A percentile compares a stretch with the other conserved stretches of the same genome.
phyloP scores from a whole-genome alignment of 2,888 invertebrate genomes.

The Netelia inedita region DNA sequence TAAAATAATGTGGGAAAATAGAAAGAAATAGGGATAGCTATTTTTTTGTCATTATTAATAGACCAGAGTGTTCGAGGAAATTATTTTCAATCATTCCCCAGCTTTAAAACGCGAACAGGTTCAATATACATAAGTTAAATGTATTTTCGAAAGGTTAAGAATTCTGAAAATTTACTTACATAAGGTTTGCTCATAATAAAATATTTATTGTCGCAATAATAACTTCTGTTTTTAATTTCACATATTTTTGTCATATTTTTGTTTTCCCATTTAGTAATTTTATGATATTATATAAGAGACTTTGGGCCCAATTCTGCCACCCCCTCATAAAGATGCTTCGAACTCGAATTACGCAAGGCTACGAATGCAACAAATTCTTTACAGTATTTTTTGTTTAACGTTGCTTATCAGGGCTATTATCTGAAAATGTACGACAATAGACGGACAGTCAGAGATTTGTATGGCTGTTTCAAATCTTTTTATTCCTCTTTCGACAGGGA shows the following conservation, averaged over 20 bases:
- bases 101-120: background rate
- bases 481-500: constrained; percentile 18
- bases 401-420: constrained; percentile 68
- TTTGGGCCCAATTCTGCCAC: too few relatives aligned
- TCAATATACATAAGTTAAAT: too few relatives aligned
- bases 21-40: constrained; percentile 21
- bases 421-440: constrained; percentile 36
- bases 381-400: constrained; percentile 66
- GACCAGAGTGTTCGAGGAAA: background rate
- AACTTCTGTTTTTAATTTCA: background rate
- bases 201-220: background rate
- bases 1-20: constrained; percentile 5
- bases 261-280: background rate
- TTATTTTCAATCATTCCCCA: constrained; percentile 14
- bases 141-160: too few relatives aligned
- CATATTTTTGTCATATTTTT: background rate
- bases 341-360: too few relatives aligned
- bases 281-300: background rate
- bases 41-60: constrained; percentile 31
- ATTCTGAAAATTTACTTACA: background rate
- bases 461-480: constrained; percentile 45
- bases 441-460: constrained; percentile 13
- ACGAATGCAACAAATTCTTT: background rate
- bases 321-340: too few relatives aligned
- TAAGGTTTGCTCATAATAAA: background rate